phyloP scores from a whole-genome alignment of 2,113 vertebrate species.

The Cephalopterus ornatus region DNA sequence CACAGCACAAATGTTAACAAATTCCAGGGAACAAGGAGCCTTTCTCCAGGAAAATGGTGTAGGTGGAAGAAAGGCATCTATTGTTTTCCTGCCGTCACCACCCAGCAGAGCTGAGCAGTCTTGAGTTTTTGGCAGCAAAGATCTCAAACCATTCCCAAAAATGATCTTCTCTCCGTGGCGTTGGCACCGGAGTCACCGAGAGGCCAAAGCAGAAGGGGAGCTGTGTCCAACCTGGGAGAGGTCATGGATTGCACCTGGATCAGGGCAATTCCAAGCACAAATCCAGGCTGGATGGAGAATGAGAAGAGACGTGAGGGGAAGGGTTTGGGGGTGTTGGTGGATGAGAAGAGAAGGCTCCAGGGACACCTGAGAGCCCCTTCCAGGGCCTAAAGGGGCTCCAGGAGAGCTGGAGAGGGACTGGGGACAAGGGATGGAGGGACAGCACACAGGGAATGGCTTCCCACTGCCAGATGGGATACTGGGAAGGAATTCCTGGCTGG shows the following conservation, averaged over 20 bases:
- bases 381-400: not conserved
- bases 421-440: not conserved
- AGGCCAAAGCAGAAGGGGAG: not conserved
- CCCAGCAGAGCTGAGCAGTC: not conserved
- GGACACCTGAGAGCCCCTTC: not conserved
- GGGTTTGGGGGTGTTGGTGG: not conserved
- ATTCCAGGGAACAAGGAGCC: not conserved
- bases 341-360: not conserved
- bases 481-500: not conserved
- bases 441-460: not conserved
- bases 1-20: not conserved
- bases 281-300: not conserved
- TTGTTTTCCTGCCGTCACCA: not conserved
- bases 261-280: not conserved
- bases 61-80: not conserved
- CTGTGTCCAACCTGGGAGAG: rapidly evolving
- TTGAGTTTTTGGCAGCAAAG: not conserved
- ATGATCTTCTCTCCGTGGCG: too few species aligned
- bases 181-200: not conserved
- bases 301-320: not conserved
- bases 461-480: not conserved
- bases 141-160: not conserved
- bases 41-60: not conserved
- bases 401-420: not conserved
- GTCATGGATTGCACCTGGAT: rapidly evolving